phyloP scores from a whole-genome alignment of 2,797 vertebrate genomes.

The Gadopsis marmoratus region DNA sequence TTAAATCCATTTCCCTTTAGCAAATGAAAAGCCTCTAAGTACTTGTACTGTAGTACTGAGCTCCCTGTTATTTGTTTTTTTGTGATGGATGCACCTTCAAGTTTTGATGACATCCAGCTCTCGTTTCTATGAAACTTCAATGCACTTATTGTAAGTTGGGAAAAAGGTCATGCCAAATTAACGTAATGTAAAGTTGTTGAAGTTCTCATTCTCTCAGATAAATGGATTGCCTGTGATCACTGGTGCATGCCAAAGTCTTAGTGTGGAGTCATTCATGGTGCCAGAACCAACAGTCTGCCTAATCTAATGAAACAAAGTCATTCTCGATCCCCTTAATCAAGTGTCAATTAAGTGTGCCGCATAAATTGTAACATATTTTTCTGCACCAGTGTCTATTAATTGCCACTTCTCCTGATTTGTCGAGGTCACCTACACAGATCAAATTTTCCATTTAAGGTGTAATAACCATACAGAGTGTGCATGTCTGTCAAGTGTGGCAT shows the following conservation, averaged over 20 bases:
- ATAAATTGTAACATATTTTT: neutral
- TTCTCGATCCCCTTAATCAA: constrained; percentile 1
- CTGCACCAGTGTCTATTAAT: neutral
- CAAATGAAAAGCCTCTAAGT: neutral
- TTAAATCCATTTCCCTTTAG: neutral
- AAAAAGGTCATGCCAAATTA: neutral
- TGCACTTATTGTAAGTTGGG: neutral
- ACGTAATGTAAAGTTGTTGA: neutral
- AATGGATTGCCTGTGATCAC: constrained; percentile 1
- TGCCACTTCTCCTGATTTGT: neutral
- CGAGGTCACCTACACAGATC: neutral
- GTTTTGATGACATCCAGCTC: neutral
- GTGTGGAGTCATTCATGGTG: neutral
- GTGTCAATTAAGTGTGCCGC: neutral
- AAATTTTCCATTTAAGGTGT: constrained; percentile 1
- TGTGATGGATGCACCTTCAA: neutral
- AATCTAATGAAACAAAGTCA: neutral
- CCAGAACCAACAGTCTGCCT: constrained; percentile 7
- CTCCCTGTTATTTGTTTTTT: neutral
- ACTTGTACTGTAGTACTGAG: neutral
- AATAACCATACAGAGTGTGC: neutral
- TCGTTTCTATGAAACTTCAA: neutral
- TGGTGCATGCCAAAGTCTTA: constrained; percentile 5
- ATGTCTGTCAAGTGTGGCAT: neutral
- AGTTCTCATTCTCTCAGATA: constrained; percentile 3